Evolutionary conservation across 2,797 vertebrate genomes (phyloP).

Genomic region (Parambassis ranga): DNA sequence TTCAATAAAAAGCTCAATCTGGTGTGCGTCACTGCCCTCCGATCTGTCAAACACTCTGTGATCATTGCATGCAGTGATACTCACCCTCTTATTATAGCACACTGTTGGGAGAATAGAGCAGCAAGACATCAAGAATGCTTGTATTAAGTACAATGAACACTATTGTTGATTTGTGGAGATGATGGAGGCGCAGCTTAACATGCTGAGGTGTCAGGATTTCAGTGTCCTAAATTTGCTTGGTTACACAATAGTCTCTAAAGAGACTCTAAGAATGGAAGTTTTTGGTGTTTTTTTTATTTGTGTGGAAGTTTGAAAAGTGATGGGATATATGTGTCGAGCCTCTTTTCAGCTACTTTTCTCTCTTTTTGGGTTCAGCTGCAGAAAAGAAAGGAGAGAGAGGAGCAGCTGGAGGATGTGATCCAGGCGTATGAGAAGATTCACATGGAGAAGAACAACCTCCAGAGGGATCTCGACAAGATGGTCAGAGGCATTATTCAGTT

Average conservation of each 20-base stretch:
- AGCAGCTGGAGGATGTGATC: slow-evolving; percentile 97
- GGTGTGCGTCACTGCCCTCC: slow-evolving; percentile 1
- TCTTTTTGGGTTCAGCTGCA: slow-evolving; percentile 80
- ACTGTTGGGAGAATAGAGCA: slow-evolving; percentile 8
- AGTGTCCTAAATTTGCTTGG: slow-evolving; percentile 42
- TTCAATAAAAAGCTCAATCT: neutral
- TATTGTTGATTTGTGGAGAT: neutral
- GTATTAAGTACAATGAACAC: neutral
- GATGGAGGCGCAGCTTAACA: neutral
- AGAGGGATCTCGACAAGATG: slow-evolving; percentile 95
- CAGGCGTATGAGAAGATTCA: slow-evolving; percentile 97
- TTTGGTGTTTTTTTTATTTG: neutral
- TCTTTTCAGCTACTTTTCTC: neutral
- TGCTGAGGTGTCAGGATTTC: slow-evolving; percentile 32
- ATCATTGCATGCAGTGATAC: slow-evolving; percentile 10
- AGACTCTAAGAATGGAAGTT: slow-evolving; percentile 27
- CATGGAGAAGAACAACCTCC: slow-evolving; percentile 93
- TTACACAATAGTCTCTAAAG: slow-evolving; percentile 50
- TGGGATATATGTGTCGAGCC: slow-evolving; percentile 6
- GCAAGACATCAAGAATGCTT: neutral
- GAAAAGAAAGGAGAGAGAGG: slow-evolving; percentile 94
- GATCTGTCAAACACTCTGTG: slow-evolving; percentile 9
- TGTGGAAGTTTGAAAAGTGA: slow-evolving; percentile 43
- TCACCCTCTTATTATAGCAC: slow-evolving; percentile 7
- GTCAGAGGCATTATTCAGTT: slow-evolving; percentile 73